Evolutionary conservation across 2,888 invertebrate species (phyloP), one percentile per base, ranked within the genome.

Genomic region (Malacosoma neustria): DNA sequence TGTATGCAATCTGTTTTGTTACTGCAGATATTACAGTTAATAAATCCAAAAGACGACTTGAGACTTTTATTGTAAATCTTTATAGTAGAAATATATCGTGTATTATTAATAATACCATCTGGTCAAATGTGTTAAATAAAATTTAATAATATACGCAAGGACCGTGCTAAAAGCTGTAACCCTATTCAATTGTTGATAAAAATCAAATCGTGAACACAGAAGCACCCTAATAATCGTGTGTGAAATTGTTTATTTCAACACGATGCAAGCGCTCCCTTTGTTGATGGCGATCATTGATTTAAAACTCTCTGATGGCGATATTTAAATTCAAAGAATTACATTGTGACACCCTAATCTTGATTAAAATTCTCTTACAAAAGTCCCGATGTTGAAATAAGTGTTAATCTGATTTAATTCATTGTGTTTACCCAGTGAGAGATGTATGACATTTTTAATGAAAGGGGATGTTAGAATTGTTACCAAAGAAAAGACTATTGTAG

Each of bases 351-450:
- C 80, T 74, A 76, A 84, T 82, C 84, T 79, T 73, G 81, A 82
- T 82, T 71, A 66, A 61, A 69, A 67, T 64, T 62, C 63, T 66
- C 60, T 72, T 61, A 74, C 73, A 77, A 76, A 75, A 72, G 69
- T 54, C 51, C 59, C 62, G 48, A 63, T 67, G 66, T 63, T 64
- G 64, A 62, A 60, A 64, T 73, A 74, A 82, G 82, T 81, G 84
- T 81, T 82, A 84, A 85, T 84, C 84, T 76, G 81, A 82, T 82
- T 79, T 75, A 68, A 72, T 72, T 66, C 71, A 77, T 76, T 81
- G 75, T 77, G 66, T 72, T 67, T 65, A 62, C 73, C 42, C 79
- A 70, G 73, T 73, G 62, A 77, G 77, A 66, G 69, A 54, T 56
- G 64, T 64, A 61, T 68, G 68, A 65, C 67, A 61, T 71, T 76